Conservation (phyloP, 2,888 invertebrate genomes). For the Erebia palarica region DNA sequence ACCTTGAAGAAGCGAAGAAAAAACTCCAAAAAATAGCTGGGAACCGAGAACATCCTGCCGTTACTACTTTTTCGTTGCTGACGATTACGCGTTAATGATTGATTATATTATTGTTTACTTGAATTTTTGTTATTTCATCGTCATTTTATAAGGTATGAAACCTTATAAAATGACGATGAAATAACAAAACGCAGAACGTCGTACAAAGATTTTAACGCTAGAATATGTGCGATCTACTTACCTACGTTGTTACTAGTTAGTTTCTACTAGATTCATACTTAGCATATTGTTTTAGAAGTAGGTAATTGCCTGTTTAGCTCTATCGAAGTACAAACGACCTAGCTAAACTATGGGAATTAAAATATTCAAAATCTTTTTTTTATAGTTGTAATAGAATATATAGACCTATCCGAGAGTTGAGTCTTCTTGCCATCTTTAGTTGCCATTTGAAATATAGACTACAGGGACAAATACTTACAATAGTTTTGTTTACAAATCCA, state of each 20-base stretch:
- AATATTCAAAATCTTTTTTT: too few species aligned
- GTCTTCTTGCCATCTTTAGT: not conserved
- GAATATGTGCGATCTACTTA: too few species aligned
- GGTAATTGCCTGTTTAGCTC: too few species aligned
- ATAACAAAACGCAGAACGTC: too few species aligned
- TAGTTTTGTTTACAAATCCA: slow-evolving; percentile 4
- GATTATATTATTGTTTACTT: slow-evolving; percentile 72
- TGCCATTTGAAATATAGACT: not conserved
- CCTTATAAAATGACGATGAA: too few species aligned
- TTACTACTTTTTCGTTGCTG: slow-evolving; percentile 60
- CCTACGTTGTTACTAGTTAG: not conserved
- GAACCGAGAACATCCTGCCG: slow-evolving; percentile 68
- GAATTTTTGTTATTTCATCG: slow-evolving; percentile 65
- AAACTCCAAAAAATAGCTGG: slow-evolving; percentile 58
- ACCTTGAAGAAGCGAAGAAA: slow-evolving; percentile 58
- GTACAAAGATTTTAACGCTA: not conserved
- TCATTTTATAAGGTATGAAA: not conserved
- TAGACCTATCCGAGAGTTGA: not conserved
- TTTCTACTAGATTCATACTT: too few species aligned
- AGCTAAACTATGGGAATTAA: too few species aligned
- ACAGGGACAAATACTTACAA: not conserved
- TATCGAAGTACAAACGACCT: too few species aligned
- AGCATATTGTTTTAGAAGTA: too few species aligned
- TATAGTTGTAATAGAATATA: too few species aligned
- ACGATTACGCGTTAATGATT: slow-evolving; percentile 73